These are phyloP conservation scores for Noctua pronuba DNA, from an alignment of 2,888 invertebrate genomes.

Conservation along the genomic window DNA sequence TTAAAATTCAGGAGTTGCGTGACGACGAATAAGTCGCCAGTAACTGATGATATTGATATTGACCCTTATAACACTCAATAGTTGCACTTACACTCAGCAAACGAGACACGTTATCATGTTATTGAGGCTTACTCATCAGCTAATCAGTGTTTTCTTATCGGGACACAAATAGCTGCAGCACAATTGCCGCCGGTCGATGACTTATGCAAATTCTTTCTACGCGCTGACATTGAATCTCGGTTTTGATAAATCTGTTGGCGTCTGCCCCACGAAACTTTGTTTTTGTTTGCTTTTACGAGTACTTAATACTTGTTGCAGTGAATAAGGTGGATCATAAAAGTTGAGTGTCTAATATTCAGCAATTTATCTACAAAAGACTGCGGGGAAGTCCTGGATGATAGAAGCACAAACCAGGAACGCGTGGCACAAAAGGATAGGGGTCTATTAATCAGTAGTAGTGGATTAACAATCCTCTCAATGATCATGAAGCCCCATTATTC, in stretches of 20 bases:
- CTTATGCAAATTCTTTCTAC: constrained; percentile 71
- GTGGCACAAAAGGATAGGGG: background rate
- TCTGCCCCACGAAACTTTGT: constrained; percentile 30
- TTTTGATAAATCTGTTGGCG: constrained; percentile 51
- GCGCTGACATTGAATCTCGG: constrained; percentile 65
- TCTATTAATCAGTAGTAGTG: background rate
- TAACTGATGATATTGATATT: background rate
- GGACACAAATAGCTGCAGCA: constrained; percentile 59
- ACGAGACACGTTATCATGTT: constrained; percentile 59
- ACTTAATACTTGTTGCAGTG: constrained; percentile 14
- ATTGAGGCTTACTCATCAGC: constrained; percentile 61
- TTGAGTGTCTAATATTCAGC: background rate
- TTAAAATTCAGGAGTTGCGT: background rate
- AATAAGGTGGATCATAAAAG: background rate
- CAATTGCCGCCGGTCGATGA: constrained; percentile 69
- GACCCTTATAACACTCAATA: constrained; percentile 35
- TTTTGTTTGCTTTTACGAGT: constrained; percentile 20
- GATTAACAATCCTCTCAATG: background rate
- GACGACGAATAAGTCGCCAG: background rate
- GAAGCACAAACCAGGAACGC: too few species aligned
- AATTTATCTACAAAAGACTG: background rate
- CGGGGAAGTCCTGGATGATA: background rate
- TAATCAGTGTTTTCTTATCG: constrained; percentile 62
- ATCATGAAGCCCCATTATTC: background rate
- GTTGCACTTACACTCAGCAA: constrained; percentile 44